Percentiles rank a stretch among this genome's conserved stretches.
phyloP scores from a whole-genome alignment of 2,113 vertebrate genomes.

The Motacilla tschutschensis region DNA sequence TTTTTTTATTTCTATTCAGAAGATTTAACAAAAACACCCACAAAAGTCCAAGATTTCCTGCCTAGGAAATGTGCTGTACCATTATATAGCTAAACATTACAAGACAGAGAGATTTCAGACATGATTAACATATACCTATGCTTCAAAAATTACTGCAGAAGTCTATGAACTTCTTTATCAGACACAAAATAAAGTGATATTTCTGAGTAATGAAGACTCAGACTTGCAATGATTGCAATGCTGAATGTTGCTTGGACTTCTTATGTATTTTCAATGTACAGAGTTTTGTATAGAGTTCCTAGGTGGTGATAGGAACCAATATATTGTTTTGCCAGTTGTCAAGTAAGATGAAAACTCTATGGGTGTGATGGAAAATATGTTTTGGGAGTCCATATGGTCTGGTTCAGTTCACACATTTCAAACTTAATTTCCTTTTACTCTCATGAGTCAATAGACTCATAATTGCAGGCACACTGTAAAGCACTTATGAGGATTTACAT shows the following conservation, averaged over 20 bases:
- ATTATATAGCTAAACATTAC: neutral
- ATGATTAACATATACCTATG: neutral
- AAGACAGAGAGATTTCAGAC: neutral
- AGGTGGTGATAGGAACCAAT: neutral
- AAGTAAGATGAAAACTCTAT: slow-evolving; percentile 10
- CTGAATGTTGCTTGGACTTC: neutral
- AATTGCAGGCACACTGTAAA: neutral
- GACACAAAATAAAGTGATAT: neutral
- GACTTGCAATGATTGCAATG: neutral
- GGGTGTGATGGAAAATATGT: neutral
- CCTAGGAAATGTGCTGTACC: too few species aligned
- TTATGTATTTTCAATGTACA: neutral
- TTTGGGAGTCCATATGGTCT: neutral
- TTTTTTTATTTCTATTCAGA: neutral
- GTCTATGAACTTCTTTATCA: neutral
- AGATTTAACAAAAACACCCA: neutral
- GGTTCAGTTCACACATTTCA: slow-evolving; percentile 8
- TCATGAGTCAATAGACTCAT: neutral
- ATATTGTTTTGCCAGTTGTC: neutral
- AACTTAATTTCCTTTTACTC: neutral
- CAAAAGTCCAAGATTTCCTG: neutral
- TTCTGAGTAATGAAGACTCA: neutral
- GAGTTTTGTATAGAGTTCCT: neutral
- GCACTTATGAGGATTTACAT: neutral
- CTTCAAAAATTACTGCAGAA: neutral